Conservation (phyloP, 2,113 vertebrate species). For the Phrynosoma blainvillii region DNA sequence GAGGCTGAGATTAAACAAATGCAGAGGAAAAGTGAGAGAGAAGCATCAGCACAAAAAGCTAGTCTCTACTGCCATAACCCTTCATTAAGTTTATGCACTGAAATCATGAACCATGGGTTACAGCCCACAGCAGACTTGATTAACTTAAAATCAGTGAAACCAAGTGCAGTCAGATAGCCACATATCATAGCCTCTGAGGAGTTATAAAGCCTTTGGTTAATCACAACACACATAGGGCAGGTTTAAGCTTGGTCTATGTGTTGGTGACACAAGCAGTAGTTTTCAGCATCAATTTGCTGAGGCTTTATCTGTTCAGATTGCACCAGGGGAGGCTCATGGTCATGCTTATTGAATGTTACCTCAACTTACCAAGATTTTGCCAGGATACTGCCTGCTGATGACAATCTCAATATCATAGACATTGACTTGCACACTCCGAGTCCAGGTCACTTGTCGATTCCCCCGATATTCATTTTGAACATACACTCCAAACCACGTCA, state of each 20-base stretch:
- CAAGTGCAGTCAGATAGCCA: background rate
- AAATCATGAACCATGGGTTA: too few relatives aligned
- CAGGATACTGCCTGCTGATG: slow-evolving; percentile 64
- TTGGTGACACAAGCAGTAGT: too few relatives aligned
- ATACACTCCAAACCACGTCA: slow-evolving; percentile 75
- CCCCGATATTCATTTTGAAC: slow-evolving; percentile 81
- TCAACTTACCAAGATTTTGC: slow-evolving; percentile 75
- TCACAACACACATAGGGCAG: too few relatives aligned
- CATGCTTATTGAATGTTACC: slow-evolving; percentile 9
- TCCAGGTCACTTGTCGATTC: slow-evolving; percentile 63
- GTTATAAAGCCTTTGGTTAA: too few relatives aligned
- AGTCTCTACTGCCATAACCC: background rate
- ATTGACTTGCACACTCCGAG: slow-evolving; percentile 66
- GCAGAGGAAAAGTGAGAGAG: too few relatives aligned
- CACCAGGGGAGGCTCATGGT: too few relatives aligned
- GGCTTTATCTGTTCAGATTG: too few relatives aligned
- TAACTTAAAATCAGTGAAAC: background rate
- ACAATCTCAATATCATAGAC: slow-evolving; percentile 68
- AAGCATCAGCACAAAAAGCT: background rate
- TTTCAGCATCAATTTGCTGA: too few relatives aligned
- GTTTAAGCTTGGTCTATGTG: too few relatives aligned
- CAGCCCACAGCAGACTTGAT: background rate
- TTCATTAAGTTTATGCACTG: too few relatives aligned
- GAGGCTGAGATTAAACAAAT: background rate
- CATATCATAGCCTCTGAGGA: background rate